These are phyloP conservation scores for Aselliscus stoliczkanus DNA, from an alignment of 2,797 vertebrate genomes.

Conservation along the genomic window DNA sequence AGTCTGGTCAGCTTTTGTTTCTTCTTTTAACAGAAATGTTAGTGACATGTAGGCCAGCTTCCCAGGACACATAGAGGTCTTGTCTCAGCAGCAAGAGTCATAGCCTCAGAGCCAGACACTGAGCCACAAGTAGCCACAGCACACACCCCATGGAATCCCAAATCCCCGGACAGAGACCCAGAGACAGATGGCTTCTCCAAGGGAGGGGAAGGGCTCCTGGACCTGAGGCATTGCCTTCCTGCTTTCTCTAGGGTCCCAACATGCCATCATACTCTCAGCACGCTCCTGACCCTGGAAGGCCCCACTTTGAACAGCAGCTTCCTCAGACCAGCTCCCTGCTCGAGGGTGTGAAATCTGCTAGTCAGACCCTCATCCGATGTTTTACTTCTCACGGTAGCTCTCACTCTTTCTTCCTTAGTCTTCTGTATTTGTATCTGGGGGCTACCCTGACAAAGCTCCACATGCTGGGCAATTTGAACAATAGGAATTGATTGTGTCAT, in stretches of 20 bases:
- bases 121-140: neutral
- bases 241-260: neutral
- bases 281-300: neutral
- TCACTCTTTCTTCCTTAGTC: neutral
- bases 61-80: neutral
- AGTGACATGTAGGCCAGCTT: fast-evolving
- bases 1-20: neutral
- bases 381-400: neutral
- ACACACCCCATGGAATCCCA: neutral
- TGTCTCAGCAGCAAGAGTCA: fast-evolving
- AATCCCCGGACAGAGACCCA: neutral
- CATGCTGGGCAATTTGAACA: neutral
- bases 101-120: neutral
- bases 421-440: too few species aligned
- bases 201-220: neutral
- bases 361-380: neutral
- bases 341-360: neutral
- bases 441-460: neutral
- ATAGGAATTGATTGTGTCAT: too few species aligned
- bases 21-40: neutral
- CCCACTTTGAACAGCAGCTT: neutral
- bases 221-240: neutral
- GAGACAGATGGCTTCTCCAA: neutral
- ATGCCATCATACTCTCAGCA: neutral
- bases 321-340: too few species aligned